These are phyloP conservation scores for Synergus gifuensis DNA, from an alignment of 2,888 invertebrate species.

Conservation along the genomic window DNA sequence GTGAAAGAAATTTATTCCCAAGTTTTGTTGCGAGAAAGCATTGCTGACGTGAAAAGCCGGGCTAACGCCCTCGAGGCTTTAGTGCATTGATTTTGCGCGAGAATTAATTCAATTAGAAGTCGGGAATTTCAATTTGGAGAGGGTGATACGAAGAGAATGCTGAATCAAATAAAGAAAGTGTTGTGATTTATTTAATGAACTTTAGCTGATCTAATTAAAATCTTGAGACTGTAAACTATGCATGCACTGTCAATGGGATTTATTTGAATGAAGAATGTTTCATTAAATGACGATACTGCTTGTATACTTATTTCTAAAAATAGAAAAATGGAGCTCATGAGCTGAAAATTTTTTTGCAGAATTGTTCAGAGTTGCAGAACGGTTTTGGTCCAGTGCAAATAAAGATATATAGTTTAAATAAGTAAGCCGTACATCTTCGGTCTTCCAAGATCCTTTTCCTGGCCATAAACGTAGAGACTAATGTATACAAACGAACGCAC, in stretches of 20 bases:
- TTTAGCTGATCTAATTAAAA: background rate
- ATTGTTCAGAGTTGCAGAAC: background rate
- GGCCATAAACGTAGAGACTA: conserved; percentile 4
- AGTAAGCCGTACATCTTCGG: conserved; percentile 22
- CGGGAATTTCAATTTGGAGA: conserved; percentile 3
- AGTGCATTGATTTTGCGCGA: conserved; percentile 1
- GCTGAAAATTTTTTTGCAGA: background rate
- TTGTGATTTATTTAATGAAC: background rate
- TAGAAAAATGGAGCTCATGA: background rate
- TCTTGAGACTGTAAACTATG: background rate
- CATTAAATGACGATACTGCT: too few species aligned
- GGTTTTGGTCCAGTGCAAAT: conserved; percentile 14
- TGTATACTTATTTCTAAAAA: background rate
- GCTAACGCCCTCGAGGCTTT: conserved; percentile 29
- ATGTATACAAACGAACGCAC: conserved; percentile 23
- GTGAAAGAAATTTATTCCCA: conserved; percentile 30
- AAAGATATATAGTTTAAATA: conserved; percentile 29
- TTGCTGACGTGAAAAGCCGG: conserved; percentile 24
- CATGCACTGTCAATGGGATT: background rate
- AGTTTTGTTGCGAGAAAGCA: conserved; percentile 24
- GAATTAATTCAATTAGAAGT: conserved; percentile 7
- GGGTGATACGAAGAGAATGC: background rate
- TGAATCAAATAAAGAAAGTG: background rate
- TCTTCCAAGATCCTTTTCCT: conserved; percentile 14
- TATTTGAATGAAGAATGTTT: background rate